Evolutionary conservation across 1,140 invertebrate genomes (phyloP).

Genomic region (Megathymus violae): DNA sequence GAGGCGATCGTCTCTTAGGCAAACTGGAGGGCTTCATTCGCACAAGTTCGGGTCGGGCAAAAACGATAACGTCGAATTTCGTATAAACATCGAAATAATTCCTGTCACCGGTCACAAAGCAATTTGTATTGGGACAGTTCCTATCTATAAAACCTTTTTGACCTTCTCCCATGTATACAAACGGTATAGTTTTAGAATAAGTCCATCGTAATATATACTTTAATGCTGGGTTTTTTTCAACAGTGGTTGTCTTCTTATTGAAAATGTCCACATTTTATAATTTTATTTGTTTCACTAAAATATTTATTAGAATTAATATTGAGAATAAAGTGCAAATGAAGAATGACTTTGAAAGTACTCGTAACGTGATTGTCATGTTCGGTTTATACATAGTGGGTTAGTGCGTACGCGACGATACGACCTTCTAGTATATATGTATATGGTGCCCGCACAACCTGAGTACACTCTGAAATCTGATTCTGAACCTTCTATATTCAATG

Average conservation of each 20-base stretch:
- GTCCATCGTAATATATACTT: slow-evolving; percentile 72
- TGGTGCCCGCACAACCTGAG: no score
- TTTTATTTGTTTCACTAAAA: slow-evolving; percentile 9
- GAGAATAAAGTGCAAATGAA: neutral
- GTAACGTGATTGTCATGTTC: neutral
- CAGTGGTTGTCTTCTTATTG: neutral
- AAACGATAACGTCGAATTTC: slow-evolving; percentile 68
- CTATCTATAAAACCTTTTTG: slow-evolving; percentile 50
- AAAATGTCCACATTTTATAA: slow-evolving; percentile 12
- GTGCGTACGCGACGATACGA: neutral
- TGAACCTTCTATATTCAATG: no score
- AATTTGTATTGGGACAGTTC: slow-evolving; percentile 60
- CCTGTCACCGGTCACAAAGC: slow-evolving; percentile 59
- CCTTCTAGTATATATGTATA: neutral
- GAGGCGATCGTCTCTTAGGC: slow-evolving; percentile 48
- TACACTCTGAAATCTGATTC: no score
- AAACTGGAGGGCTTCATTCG: slow-evolving; percentile 28
- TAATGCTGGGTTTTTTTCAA: slow-evolving; percentile 16
- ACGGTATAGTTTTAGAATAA: slow-evolving; percentile 49
- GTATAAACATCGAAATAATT: slow-evolving; percentile 50
- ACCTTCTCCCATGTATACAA: slow-evolving; percentile 59
- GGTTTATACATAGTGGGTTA: no score
- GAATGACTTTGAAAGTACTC: neutral
- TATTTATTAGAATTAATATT: neutral
- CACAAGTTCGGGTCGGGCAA: slow-evolving; percentile 58